These are phyloP conservation scores for Pagrus major DNA, from an alignment of 2,113 vertebrate genomes.

Conservation along the genomic window DNA sequence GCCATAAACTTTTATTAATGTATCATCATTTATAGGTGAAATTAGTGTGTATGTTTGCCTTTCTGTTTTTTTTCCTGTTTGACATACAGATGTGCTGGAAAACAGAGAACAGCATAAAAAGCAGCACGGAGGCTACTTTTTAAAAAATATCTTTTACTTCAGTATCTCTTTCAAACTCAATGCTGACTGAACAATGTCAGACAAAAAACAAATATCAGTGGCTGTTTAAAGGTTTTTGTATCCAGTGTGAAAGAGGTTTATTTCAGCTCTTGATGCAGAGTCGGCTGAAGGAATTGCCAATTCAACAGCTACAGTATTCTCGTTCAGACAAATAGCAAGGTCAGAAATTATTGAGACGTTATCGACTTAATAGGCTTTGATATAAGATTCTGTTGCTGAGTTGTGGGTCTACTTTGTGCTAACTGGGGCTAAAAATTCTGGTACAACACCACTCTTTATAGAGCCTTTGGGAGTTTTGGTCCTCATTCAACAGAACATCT, in stretches of 20 bases:
- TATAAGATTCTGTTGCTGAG: neutral
- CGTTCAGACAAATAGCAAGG: neutral
- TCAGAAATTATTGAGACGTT: neutral
- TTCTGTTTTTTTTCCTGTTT: no score
- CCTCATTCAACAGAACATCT: conserved; percentile 14
- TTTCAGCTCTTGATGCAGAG: neutral
- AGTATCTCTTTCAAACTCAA: no score
- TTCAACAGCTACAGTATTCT: neutral
- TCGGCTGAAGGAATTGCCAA: neutral
- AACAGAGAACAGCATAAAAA: no score
- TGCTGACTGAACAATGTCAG: no score
- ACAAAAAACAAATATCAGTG: no score
- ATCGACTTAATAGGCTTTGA: neutral
- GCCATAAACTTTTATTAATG: neutral
- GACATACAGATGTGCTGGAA: no score
- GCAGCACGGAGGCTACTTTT: no score
- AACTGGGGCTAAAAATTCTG: conserved; percentile 3
- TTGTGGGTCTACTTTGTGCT: neutral
- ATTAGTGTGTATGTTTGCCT: no score
- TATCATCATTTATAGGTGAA: no score
- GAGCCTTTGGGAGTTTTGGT: conserved; percentile 9
- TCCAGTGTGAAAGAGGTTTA: no score
- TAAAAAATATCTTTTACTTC: no score
- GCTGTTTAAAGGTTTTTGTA: no score
- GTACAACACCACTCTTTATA: neutral